These are phyloP conservation scores for Lampris incognitus DNA, from an alignment of 2,113 vertebrate genomes.

Conservation along the genomic window DNA sequence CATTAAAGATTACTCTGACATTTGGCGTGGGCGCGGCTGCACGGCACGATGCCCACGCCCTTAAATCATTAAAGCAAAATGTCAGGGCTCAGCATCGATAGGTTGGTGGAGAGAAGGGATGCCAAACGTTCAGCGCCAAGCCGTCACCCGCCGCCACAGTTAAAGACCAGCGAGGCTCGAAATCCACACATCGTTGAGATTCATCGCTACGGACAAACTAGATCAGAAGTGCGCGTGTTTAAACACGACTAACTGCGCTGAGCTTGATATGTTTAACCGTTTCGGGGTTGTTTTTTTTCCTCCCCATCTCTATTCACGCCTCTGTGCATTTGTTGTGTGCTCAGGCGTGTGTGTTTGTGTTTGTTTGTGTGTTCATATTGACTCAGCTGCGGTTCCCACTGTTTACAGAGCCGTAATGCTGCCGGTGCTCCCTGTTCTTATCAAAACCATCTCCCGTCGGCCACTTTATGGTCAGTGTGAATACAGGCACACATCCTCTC, in stretches of 20 bases:
- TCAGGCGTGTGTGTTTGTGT: neutral
- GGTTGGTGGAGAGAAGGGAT: neutral
- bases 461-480: neutral
- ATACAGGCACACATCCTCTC: neutral
- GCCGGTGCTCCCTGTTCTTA: constrained; percentile 4
- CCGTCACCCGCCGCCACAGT: neutral
- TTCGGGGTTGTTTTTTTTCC: neutral
- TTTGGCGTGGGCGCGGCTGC: constrained; percentile 26
- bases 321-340: neutral
- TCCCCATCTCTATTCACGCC: neutral
- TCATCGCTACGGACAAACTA: too few relatives aligned
- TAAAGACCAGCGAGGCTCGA: too few relatives aligned
- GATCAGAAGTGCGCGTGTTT: too few relatives aligned
- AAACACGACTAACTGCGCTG: too few relatives aligned
- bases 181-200: too few relatives aligned
- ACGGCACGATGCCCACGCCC: constrained; percentile 16
- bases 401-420: neutral
- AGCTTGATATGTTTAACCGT: too few relatives aligned
- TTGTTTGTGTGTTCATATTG: neutral
- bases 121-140: neutral
- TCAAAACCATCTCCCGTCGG: constrained; percentile 23
- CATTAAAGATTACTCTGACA: constrained; percentile 44
- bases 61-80: constrained; percentile 48
- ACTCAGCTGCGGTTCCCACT: neutral
- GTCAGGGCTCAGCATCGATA: constrained; percentile 40